Conservation (phyloP, 92 coral and sea anemone species). For the Zoanthus gigantus region DNA sequence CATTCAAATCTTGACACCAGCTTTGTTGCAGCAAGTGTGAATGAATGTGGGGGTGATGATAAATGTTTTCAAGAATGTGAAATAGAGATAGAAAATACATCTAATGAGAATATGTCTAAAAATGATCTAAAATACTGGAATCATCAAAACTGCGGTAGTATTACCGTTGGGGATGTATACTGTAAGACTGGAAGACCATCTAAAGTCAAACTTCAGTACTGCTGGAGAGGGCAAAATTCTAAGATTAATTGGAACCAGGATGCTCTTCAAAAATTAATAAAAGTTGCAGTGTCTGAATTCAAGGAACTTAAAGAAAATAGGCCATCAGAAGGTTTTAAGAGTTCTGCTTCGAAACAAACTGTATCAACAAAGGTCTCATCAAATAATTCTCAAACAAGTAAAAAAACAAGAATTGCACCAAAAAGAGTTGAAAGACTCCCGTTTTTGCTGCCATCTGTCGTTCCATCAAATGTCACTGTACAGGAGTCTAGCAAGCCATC, state of each 20-base stretch:
- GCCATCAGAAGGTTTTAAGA: conserved; percentile 43
- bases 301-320: conserved; percentile 50
- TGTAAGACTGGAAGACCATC: conserved; percentile 86
- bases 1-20: conserved; percentile 13
- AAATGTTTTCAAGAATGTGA: conserved; percentile 14
- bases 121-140: conserved; percentile 70
- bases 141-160: conserved; percentile 70
- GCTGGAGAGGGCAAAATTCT: conserved; percentile 66
- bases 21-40: background rate
- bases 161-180: conserved; percentile 90
- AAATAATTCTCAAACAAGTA: conserved; percentile 43
- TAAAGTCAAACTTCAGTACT: conserved; percentile 83
- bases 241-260: conserved; percentile 64
- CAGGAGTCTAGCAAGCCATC: conserved; percentile 43
- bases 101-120: background rate
- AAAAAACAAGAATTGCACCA: conserved; percentile 68
- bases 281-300: conserved; percentile 84
- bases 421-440: conserved; percentile 72
- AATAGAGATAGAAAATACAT: background rate
- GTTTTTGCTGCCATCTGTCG: conserved; percentile 78
- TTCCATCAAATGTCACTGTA: conserved; percentile 69
- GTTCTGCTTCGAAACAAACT: conserved; percentile 51
- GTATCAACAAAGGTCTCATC: conserved; percentile 41
- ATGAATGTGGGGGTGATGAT: background rate
- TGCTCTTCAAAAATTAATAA: conserved; percentile 82